phyloP scores from a whole-genome alignment of 2,113 vertebrate genomes.

The Gracilinanus agilis region DNA sequence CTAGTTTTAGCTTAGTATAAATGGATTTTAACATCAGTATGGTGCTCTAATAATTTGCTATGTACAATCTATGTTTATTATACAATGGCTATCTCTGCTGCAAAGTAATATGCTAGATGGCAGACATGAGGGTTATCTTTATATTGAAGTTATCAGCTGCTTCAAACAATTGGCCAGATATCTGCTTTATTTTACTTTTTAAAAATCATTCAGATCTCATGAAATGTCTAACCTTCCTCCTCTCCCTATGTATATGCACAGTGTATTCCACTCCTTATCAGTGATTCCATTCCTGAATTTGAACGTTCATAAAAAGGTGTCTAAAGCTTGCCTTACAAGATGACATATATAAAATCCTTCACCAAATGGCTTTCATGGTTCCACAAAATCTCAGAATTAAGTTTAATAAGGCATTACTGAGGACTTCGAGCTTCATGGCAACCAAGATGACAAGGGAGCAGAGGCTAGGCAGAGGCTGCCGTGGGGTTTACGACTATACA shows the following conservation, averaged over 20 bases:
- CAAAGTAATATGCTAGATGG: background rate
- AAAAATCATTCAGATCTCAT: constrained; percentile 20
- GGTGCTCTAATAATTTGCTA: background rate
- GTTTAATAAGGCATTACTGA: background rate
- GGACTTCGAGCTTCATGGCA: background rate
- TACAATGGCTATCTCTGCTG: constrained; percentile 14
- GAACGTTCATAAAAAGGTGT: background rate
- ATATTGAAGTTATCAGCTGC: background rate
- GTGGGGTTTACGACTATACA: background rate
- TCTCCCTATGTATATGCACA: background rate
- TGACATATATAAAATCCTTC: background rate
- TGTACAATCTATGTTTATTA: background rate
- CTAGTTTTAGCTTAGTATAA: constrained; percentile 33
- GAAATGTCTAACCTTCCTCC: background rate
- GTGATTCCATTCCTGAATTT: background rate
- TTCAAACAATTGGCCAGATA: background rate
- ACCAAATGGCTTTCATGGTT: background rate
- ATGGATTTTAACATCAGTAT: background rate
- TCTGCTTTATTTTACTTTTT: constrained; percentile 42
- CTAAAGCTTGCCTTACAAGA: background rate
- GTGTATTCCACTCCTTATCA: background rate
- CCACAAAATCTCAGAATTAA: background rate
- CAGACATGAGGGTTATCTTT: background rate
- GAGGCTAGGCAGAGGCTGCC: background rate
- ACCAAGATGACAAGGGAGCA: background rate